Evolutionary conservation across 2,797 vertebrate species (phyloP), one percentile per base, ranked within the genome.

Genomic region (Melopsittacus undulatus): DNA sequence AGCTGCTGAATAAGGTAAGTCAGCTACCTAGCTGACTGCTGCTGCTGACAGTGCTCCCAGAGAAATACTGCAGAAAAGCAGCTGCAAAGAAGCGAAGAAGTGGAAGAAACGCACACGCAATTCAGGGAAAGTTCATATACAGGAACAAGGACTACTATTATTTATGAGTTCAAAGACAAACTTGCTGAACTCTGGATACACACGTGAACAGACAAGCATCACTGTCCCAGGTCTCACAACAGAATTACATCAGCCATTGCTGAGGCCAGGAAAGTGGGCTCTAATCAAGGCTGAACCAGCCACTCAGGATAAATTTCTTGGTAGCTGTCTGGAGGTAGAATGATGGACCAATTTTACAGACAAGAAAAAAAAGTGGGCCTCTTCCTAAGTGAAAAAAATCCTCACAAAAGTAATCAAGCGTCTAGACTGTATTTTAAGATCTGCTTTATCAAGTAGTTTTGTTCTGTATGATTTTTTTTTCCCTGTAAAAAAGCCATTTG

Each of bases 161-260:
- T 46, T 83, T 34, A 72, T 5, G 27, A 73, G 19, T 72, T 68
- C 36, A 78, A 79, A 87, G 59, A 32, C 45, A 76, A 87, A 40
- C 32, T 73, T 2, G 1, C 48, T 67, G 30, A 92, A 70, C 80
- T 74, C 84, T 56, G 46, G 48, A 63, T 67, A 36, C 24, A 27
- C 36, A 61, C 0, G 1, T 18, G 29, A 82, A 76, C 38, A 77
- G 22, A 16, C 13, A 74, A 0, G 2, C 7, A 70, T 30, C 24
- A 40, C 4, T 23, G 9, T 52, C 34, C 57, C 3, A 24, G 38
- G 42, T 18, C 46, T 34, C 32, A 63, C 24, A 27, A 38, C 1
- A 22, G n/a, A 83, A 40, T 67, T 67, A 73, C 24, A 74, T 13
- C 32, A 42, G 69, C 0, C 0, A 49, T 4, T 74, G 68, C 43